These are phyloP conservation scores for Cirrhinus mrigala DNA, from an alignment of 2,797 vertebrate species.

Conservation along the genomic window DNA sequence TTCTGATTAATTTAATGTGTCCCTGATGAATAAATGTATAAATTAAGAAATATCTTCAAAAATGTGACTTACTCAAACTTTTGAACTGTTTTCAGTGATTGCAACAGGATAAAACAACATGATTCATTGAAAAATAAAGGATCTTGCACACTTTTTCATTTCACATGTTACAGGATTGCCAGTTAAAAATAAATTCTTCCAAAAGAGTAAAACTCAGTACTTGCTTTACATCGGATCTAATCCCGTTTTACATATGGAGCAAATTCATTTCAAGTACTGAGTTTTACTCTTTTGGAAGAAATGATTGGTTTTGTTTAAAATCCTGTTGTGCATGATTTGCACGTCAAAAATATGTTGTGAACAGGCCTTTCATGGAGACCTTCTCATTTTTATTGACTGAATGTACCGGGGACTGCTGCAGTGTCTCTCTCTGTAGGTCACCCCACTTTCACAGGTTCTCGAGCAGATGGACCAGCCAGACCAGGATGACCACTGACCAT, in stretches of 20 bases:
- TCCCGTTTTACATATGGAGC: neutral
- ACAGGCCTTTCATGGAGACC: neutral
- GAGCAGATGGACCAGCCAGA: slow-evolving; percentile 88
- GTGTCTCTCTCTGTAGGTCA: slow-evolving; percentile 85
- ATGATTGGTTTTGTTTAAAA: neutral
- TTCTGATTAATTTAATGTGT: neutral
- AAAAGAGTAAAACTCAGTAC: neutral
- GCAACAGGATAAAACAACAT: neutral
- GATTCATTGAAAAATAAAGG: neutral
- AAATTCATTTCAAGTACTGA: neutral
- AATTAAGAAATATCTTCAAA: neutral
- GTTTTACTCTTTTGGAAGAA: neutral
- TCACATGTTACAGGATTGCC: neutral
- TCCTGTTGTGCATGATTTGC: neutral
- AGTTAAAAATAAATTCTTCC: neutral
- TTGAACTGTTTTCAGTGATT: neutral
- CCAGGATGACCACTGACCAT: slow-evolving; percentile 90
- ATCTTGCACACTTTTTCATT: neutral
- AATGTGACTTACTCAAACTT: neutral
- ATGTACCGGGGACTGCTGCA: slow-evolving; percentile 86
- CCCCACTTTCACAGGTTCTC: slow-evolving; percentile 87
- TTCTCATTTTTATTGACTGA: neutral
- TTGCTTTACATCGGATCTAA: neutral
- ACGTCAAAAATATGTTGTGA: neutral
- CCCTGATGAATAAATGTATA: neutral